Conservation (phyloP, 2,797 vertebrate species). For the Sebastiscus albofasciatus region DNA sequence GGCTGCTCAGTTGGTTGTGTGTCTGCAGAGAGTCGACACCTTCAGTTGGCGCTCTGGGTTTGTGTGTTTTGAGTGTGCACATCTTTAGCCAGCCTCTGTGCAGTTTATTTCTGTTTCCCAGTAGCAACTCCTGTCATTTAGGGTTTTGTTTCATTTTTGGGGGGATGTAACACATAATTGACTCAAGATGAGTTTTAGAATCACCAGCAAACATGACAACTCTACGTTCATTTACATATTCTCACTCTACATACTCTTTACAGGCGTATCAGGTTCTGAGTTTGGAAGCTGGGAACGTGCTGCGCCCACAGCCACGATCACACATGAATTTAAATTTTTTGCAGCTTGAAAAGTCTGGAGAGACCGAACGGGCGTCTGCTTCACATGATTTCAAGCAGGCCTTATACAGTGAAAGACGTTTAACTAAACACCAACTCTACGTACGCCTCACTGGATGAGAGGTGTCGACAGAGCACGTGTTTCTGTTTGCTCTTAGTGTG, state of each 20-base stretch:
- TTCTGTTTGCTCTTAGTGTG: background rate
- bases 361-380: background rate
- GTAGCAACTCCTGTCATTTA: no score
- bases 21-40: no score
- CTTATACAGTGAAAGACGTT: background rate
- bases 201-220: background rate
- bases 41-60: no score
- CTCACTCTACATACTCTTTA: no score
- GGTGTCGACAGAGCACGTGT: background rate
- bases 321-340: fast-evolving
- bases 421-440: background rate
- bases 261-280: no score
- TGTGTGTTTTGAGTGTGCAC: no score
- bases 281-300: background rate
- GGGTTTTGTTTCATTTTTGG: no score
- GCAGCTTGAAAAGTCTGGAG: background rate
- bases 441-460: background rate
- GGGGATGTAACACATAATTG: background rate
- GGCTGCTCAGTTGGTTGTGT: no score
- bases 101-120: no score
- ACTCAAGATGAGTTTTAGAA: background rate
- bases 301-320: background rate
- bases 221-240: background rate
- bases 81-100: no score
- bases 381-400: background rate